Evolutionary conservation across 2,113 vertebrate species (phyloP).

Genomic region (Tiliqua scincoides): DNA sequence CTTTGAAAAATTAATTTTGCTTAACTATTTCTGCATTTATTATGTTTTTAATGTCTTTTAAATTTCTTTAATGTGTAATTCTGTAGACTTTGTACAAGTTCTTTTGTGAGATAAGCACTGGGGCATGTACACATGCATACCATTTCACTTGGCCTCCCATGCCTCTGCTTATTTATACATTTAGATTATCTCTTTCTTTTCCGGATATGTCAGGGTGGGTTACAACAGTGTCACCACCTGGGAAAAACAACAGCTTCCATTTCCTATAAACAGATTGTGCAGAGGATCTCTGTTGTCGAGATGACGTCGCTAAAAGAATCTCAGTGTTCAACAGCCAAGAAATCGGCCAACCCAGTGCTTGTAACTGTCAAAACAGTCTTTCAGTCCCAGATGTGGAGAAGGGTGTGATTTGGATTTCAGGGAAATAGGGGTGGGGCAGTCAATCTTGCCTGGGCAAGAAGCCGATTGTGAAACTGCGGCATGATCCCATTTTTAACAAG

Average conservation of each 20-base stretch:
- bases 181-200: neutral
- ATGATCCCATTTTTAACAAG: neutral
- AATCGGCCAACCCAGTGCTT: neutral
- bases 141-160: neutral
- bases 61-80: neutral
- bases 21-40: too few relatives aligned
- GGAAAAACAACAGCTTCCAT: neutral
- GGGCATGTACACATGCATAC: neutral
- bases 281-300: neutral
- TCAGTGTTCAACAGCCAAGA: neutral
- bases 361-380: neutral
- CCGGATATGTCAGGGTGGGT: neutral
- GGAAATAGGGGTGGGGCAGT: neutral
- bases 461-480: neutral
- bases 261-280: neutral
- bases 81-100: neutral
- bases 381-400: neutral
- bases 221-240: neutral
- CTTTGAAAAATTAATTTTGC: too few relatives aligned
- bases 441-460: neutral
- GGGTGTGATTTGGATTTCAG: neutral
- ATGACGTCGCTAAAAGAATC: neutral
- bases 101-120: neutral
- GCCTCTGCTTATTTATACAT: neutral
- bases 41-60: neutral